Evolutionary conservation across 2,797 vertebrate species (phyloP).

Genomic region (Heterohyrax brucei): DNA sequence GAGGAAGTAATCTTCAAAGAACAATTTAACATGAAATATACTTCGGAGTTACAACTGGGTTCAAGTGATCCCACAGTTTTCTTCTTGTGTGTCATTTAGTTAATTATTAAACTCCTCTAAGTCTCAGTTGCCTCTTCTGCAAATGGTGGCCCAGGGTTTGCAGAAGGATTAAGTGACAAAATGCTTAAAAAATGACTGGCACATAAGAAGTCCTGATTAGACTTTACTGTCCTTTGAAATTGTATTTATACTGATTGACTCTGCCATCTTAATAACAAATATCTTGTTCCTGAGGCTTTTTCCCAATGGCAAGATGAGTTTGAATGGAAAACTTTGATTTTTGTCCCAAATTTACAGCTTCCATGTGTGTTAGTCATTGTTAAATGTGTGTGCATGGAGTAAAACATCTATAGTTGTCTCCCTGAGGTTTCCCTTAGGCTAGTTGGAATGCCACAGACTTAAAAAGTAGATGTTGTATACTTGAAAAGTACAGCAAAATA

Average conservation of each 20-base stretch:
- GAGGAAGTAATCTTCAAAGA: neutral
- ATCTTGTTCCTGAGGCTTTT: neutral
- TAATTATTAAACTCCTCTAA: neutral
- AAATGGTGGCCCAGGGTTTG: neutral
- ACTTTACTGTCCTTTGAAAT: slow-evolving; percentile 71
- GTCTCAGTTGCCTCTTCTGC: neutral
- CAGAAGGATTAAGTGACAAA: neutral
- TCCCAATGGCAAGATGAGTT: neutral
- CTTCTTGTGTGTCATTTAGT: neutral
- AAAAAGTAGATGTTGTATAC: slow-evolving; percentile 71
- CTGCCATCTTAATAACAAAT: slow-evolving; percentile 13
- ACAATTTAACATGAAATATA: neutral
- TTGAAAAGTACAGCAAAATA: slow-evolving; percentile 79
- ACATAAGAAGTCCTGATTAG: neutral
- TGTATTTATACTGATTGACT: neutral
- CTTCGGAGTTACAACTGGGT: neutral
- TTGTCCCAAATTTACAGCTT: slow-evolving; percentile 62
- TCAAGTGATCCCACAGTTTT: neutral
- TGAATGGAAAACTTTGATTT: slow-evolving; percentile 55
- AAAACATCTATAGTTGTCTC: slow-evolving; percentile 69
- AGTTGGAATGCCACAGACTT: slow-evolving; percentile 79
- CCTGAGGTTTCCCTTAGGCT: slow-evolving; percentile 67
- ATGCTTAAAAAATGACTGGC: neutral
- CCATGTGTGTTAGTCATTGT: slow-evolving; percentile 41
- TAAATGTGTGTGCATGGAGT: neutral